Evolutionary conservation across 2,888 invertebrate genomes (phyloP).

Genomic region (Diarsia mendica): DNA sequence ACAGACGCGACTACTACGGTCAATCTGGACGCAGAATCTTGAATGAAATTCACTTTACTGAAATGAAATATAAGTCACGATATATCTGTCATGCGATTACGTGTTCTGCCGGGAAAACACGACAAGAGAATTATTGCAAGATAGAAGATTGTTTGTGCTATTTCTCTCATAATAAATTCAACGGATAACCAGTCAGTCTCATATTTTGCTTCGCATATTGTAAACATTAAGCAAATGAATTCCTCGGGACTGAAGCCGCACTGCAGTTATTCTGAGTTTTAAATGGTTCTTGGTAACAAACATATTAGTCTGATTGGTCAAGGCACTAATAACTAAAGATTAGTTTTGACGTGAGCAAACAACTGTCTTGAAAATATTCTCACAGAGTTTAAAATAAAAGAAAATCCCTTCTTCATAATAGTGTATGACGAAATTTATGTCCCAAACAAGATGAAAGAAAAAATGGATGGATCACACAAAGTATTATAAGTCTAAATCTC

Average conservation of each 20-base stretch:
- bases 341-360: constrained; percentile 9
- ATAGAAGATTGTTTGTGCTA: constrained; percentile 17
- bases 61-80: constrained; percentile 7
- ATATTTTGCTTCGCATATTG: constrained; percentile 30
- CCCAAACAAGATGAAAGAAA: constrained; percentile 41
- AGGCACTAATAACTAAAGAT: constrained; percentile 28
- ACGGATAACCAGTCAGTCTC: constrained; percentile 16
- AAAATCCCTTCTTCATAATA: constrained; percentile 18
- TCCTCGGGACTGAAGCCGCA: constrained; percentile 23
- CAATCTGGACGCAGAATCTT: constrained; percentile 23
- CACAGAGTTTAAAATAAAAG: constrained; percentile 16
- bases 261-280: constrained; percentile 37
- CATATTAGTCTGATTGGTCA: constrained; percentile 49
- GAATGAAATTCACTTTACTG: constrained; percentile 28
- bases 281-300: constrained; percentile 43
- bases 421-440: constrained; percentile 24
- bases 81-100: constrained; percentile 17
- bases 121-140: constrained; percentile 23
- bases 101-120: constrained; percentile 4
- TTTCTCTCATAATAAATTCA: constrained; percentile 44
- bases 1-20: constrained; percentile 2
- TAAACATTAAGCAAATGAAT: constrained; percentile 48
- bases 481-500: constrained; percentile 57
- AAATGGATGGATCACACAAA: constrained; percentile 38
- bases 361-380: constrained; percentile 28